Conservation (phyloP, 92 coral and sea anemone genomes). For the Zoanthus solanderi region DNA sequence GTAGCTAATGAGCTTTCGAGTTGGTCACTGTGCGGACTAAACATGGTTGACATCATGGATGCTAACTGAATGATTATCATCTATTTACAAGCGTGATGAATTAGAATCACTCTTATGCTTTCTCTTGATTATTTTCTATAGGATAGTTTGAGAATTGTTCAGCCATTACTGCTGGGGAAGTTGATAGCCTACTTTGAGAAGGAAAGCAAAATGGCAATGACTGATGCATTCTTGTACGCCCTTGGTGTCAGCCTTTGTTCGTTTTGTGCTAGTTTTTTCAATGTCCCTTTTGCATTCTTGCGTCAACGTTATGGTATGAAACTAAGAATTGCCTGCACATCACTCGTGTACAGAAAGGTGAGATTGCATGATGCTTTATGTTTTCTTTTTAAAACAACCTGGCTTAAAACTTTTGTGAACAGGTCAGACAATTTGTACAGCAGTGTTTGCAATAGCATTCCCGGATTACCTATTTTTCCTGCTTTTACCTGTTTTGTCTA, state of each 20-base stretch:
- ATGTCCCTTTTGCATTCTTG: constrained; percentile 82
- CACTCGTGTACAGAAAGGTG: constrained; percentile 90
- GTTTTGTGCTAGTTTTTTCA: constrained; percentile 62
- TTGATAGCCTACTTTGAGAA: constrained; percentile 70
- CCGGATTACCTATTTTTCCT: too few relatives aligned
- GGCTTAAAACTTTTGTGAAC: not conserved
- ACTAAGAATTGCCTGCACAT: constrained; percentile 89
- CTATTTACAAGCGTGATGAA: too few relatives aligned
- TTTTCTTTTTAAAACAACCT: not conserved
- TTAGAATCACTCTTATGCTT: not conserved
- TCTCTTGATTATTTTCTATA: constrained; percentile 15
- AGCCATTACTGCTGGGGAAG: constrained; percentile 75
- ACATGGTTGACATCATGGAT: too few relatives aligned
- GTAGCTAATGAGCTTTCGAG: too few relatives aligned
- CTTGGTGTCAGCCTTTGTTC: constrained; percentile 75
- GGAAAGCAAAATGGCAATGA: constrained; percentile 62
- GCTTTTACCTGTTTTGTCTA: too few relatives aligned
- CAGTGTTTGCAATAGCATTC: too few relatives aligned
- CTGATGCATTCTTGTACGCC: constrained; percentile 78
- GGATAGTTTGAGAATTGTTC: constrained; percentile 77
- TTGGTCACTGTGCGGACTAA: too few relatives aligned
- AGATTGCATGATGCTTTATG: not conserved
- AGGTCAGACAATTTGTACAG: not conserved
- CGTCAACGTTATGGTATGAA: constrained; percentile 88
- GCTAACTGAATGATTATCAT: too few relatives aligned